Evolutionary conservation across 2,113 vertebrate genomes (phyloP).

Genomic region (Phrynosoma blainvillii): DNA sequence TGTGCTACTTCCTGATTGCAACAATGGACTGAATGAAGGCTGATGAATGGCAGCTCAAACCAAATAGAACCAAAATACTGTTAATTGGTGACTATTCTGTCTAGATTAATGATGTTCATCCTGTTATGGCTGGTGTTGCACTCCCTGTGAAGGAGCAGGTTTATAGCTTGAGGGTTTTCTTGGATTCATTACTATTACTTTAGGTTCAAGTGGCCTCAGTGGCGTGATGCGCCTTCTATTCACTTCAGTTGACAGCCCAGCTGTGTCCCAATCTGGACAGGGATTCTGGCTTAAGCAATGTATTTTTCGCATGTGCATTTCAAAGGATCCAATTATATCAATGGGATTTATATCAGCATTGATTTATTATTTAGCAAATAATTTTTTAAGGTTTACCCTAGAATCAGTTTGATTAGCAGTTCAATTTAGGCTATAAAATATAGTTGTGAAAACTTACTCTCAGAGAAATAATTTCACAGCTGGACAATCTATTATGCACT

Average conservation of each 20-base stretch:
- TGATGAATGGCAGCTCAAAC: neutral
- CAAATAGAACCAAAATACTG: neutral
- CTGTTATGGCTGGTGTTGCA: neutral
- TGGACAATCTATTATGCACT: neutral
- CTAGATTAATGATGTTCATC: neutral
- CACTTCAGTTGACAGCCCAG: neutral
- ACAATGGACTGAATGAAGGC: neutral
- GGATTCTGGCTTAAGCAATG: neutral
- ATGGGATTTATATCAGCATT: too few relatives aligned
- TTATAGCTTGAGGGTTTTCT: neutral
- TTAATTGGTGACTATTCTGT: neutral
- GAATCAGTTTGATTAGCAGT: too few relatives aligned
- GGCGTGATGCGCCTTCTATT: neutral
- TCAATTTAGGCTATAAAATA: neutral
- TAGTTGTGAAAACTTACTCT: neutral
- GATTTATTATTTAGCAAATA: too few relatives aligned
- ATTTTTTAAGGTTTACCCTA: too few relatives aligned
- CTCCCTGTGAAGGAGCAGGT: too few relatives aligned
- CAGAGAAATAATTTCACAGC: neutral
- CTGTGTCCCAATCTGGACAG: neutral
- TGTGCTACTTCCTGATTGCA: neutral
- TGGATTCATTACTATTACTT: neutral
- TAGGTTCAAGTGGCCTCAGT: neutral
- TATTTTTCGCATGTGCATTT: too few relatives aligned
- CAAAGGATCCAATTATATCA: too few relatives aligned